phyloP scores from a whole-genome alignment of 2,113 vertebrate genomes.

The Lipotes vexillifer region DNA sequence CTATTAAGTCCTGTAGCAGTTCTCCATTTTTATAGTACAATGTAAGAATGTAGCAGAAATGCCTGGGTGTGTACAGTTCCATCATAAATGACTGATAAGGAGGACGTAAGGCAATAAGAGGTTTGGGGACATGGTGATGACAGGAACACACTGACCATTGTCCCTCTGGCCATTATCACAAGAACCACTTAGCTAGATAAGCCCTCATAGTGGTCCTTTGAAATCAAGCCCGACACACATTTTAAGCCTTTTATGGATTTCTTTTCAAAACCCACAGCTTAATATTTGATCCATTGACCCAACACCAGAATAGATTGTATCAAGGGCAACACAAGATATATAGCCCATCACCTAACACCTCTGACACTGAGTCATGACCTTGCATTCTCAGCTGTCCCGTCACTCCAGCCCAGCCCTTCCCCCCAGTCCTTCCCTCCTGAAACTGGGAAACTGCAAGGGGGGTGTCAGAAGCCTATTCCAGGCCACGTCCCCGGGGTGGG shows the following conservation, averaged over 20 bases:
- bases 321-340: not conserved
- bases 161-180: not conserved
- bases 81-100: fast-evolving
- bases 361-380: fast-evolving
- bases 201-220: not conserved
- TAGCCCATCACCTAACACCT: fast-evolving
- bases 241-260: not conserved
- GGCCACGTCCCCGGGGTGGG: not conserved
- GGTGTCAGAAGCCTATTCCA: fast-evolving
- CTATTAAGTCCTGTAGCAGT: not conserved
- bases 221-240: not conserved
- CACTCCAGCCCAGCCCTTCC: not conserved
- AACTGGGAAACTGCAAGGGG: not conserved
- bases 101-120: not conserved
- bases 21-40: fast-evolving
- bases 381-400: not conserved
- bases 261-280: not conserved
- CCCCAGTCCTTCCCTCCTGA: not conserved
- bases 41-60: fast-evolving
- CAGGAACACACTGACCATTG: fast-evolving
- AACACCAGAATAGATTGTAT: not conserved
- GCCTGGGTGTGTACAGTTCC: not conserved
- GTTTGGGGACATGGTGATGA: not conserved
- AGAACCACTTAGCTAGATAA: not conserved
- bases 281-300: not conserved